Evolutionary conservation across 1,140 invertebrate species (phyloP), one percentile per base, ranked within the genome.

Genomic region (Acromyrmex charruanus): DNA sequence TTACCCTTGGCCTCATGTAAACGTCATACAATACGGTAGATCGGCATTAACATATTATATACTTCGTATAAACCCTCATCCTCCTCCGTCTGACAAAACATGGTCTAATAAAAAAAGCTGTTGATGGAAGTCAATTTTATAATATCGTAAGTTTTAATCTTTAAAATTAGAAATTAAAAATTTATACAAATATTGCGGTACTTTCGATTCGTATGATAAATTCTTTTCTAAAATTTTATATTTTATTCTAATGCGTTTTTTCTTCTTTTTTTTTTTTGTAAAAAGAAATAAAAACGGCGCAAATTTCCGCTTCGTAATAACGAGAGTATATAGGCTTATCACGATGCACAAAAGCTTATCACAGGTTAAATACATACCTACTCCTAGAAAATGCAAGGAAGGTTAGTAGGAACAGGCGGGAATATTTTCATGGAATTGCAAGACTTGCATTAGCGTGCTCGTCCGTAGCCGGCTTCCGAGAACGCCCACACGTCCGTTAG

Each of bases 391-490:
- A 74, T 75, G 44, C 55, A 87, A 69, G 88, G 61, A 75, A 87
- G 85, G 77, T 90, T 90, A 87, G 72, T 90, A 80, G 89, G 74
- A 89, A 87, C 85, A 89, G 85, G 49, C 61, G 77, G 79, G 74
- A 82, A 90, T 85, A 82, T 79, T 69, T 85, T 87, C 89, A 35
- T 68, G 68, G 88, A 90, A 90, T 87, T 89, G 63, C 74, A 63
- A 55, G 74, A 65, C 77, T 74, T 68, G 85, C 86, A 77, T 89
- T 89, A 90, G 88, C 89, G 85, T 90, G 89, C 55, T 74, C 72
- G 77, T 79, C 59, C 72, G 6, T 25, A 44, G 16, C 25, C 55
- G 66, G 77, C 82, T 89, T 89, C 84, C 88, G 31, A 74, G 88
- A 89, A 89, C 61, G 68, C 77, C 87, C 66, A 77, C 79, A 68